phyloP scores from a whole-genome alignment of 2,113 vertebrate species.

The Falco punctatus region DNA sequence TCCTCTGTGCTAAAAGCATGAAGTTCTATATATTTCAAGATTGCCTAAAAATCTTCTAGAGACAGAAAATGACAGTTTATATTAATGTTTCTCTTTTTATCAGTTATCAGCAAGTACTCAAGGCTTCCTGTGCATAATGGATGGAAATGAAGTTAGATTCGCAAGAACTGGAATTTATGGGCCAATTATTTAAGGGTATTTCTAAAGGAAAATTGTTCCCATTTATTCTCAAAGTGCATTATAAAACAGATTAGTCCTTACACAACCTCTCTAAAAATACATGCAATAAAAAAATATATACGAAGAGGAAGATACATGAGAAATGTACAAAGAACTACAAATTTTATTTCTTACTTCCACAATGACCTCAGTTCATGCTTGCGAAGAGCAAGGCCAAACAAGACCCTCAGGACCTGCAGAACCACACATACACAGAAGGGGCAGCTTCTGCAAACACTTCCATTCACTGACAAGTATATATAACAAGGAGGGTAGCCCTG shows the following conservation, averaged over 20 bases:
- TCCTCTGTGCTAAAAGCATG: not conserved
- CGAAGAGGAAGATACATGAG: not conserved
- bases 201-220: slow-evolving; percentile 6
- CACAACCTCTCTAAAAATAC: not conserved
- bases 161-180: not conserved
- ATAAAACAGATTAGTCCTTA: not conserved
- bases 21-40: not conserved
- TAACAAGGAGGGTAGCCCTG: not conserved
- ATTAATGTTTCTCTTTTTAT: slow-evolving; percentile 18
- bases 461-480: not conserved
- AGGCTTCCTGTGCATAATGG: not conserved
- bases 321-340: not conserved
- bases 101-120: not conserved
- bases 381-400: not conserved
- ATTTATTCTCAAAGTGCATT: not conserved
- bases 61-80: not conserved
- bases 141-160: not conserved
- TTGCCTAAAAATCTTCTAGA: not conserved
- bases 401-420: not conserved
- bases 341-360: not conserved
- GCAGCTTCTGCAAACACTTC: not conserved
- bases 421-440: not conserved
- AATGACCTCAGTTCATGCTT: not conserved
- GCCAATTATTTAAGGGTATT: not conserved
- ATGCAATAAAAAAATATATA: not conserved